These are phyloP conservation scores for Megathymus violae DNA, from an alignment of 1,140 invertebrate species.

Conservation along the genomic window DNA sequence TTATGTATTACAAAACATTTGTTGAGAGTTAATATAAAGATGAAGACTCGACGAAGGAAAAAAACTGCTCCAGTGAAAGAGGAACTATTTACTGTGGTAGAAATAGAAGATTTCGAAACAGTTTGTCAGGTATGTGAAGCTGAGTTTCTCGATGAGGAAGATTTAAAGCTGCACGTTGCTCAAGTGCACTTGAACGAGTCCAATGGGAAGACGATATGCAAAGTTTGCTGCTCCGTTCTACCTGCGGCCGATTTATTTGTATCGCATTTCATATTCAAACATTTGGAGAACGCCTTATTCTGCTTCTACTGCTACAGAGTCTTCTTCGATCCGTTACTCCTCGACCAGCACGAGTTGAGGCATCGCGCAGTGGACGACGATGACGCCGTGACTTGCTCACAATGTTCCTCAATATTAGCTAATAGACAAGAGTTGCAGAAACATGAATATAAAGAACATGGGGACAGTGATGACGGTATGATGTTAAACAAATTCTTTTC, in stretches of 20 bases:
- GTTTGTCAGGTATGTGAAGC: constrained; percentile 61
- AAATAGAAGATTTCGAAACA: constrained; percentile 46
- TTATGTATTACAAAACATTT: no score
- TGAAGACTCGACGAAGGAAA: constrained; percentile 3
- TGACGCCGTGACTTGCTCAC: constrained; percentile 47
- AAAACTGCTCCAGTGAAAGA: not conserved
- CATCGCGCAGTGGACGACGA: constrained; percentile 39
- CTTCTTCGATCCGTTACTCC: constrained; percentile 37
- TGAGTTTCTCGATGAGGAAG: constrained; percentile 66
- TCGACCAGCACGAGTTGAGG: constrained; percentile 52
- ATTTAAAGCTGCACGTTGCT: constrained; percentile 55
- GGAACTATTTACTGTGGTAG: not conserved
- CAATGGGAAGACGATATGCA: no score
- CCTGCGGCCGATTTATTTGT: constrained; percentile 46
- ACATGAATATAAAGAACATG: constrained; percentile 55
- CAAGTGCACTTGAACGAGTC: constrained; percentile 52
- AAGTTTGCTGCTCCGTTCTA: constrained; percentile 48
- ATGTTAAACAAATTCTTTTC: constrained; percentile 49
- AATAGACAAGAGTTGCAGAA: constrained; percentile 42
- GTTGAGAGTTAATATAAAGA: not conserved
- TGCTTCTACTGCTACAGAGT: constrained; percentile 57
- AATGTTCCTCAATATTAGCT: constrained; percentile 48
- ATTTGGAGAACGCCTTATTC: constrained; percentile 43
- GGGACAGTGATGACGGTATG: constrained; percentile 45
- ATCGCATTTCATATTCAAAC: constrained; percentile 52